Conservation (phyloP, 1,140 invertebrate species). For the Leptinotarsa undecemlineata region DNA sequence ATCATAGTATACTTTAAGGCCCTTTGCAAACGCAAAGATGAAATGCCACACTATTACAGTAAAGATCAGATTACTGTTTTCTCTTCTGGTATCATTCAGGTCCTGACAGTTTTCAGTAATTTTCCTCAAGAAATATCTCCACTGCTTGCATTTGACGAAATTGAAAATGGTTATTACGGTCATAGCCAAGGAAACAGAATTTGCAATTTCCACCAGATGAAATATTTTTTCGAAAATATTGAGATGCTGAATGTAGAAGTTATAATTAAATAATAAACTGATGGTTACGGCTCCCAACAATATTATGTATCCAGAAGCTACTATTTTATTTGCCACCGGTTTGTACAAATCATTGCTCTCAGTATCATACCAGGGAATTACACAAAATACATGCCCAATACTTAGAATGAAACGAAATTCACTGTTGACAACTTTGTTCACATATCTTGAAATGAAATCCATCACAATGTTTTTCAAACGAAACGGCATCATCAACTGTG, state of each 20-base stretch:
- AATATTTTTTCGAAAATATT: constrained; percentile 3
- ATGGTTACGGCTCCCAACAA: background rate
- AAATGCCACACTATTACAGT: background rate
- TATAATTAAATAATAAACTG: background rate
- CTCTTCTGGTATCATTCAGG: background rate
- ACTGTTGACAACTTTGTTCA: background rate
- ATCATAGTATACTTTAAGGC: background rate
- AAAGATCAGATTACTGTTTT: background rate
- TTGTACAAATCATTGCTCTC: background rate
- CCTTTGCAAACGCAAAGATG: background rate
- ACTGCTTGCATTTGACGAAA: background rate
- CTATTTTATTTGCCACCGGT: background rate
- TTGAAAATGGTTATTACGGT: background rate
- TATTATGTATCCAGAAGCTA: background rate
- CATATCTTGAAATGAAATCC: background rate
- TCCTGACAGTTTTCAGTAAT: background rate
- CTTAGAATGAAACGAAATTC: background rate
- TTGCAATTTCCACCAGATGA: background rate
- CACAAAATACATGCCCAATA: background rate
- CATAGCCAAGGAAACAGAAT: background rate
- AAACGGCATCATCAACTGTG: no score
- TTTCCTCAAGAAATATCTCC: background rate
- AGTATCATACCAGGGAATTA: background rate
- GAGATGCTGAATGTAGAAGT: background rate
- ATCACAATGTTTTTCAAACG: no score